Base-by-base conservation (phyloP, 2,888 invertebrate species). In the Pycnomerus fuliginosus region DNA sequence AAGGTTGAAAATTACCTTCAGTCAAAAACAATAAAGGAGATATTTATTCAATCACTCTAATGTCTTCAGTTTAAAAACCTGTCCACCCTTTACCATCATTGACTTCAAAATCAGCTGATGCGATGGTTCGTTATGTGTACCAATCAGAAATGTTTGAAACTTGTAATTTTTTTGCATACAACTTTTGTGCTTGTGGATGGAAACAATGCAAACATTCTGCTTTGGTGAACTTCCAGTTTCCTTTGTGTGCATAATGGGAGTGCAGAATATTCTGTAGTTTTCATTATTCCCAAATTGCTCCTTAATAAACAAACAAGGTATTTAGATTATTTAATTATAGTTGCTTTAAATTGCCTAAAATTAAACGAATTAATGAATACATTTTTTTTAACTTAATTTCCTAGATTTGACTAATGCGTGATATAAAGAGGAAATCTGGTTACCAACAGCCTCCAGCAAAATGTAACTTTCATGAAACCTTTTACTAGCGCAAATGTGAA, bases 171-270 rank as follows among this genome's bases (percentile, higher is more conserved):
- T 3, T 3, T 11, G 23, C n/a, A 10, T 10, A 10, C 11, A 10
- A 3, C n/a, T 11, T 20, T 20, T 20, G 5, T 5, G 20, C 20
- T 20, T 20, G 5, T 20, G 7, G 20, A 20, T 20, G 7, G n/a
- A 35, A 30, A 31, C 28, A 31, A 17, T 15, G 13, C 7, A n/a
- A 24, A 24, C 31, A 31, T n/a, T 20, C 1, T n/a, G 32, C 10
- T 33, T 24, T 33, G 30, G 10, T 31, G 13, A 27, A 40, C 23
- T 40, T 27, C 25, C 16, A 39, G 20, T 31, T 39, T 24, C 17
- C 31, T 39, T 39, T 39, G 25, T 32, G 16, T 24, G 11, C 11
- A 31, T 30, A 38, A 38, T 31, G 39, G 16, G 15, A 39, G 32
- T 24, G 39, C 24, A 39, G 14, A 39, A 32, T 23, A 25, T 16